A percentile compares a stretch with the other conserved stretches of the same genome.
Evolutionary conservation across 2,113 vertebrate genomes (phyloP).

Genomic region (Phycodurus eques): DNA sequence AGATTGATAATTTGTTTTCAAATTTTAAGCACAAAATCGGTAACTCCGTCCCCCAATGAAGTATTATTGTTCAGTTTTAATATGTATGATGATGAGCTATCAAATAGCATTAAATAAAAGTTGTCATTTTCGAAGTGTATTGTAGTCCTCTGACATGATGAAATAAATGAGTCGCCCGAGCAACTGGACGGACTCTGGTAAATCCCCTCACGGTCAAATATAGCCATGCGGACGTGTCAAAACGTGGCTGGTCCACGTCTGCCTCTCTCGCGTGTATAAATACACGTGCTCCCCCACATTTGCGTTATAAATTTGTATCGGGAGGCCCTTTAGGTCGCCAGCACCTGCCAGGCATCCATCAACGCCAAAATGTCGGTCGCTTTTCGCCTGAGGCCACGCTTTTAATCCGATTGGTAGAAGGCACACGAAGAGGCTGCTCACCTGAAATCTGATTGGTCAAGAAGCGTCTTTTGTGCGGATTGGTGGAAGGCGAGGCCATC

Average conservation of each 20-base stretch:
- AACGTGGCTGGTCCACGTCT: slow-evolving; percentile 52
- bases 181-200: slow-evolving; percentile 52
- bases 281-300: slow-evolving; percentile 29
- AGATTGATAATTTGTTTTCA: background rate
- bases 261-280: slow-evolving; percentile 30
- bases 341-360: slow-evolving; percentile 68
- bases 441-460: slow-evolving; percentile 59
- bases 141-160: slow-evolving; percentile 38
- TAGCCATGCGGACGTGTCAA: slow-evolving; percentile 73
- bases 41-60: too few relatives aligned
- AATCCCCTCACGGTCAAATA: slow-evolving; percentile 67
- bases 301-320: slow-evolving; percentile 45
- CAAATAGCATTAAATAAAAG: background rate
- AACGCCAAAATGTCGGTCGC: slow-evolving; percentile 21
- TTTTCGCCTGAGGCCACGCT: slow-evolving; percentile 43
- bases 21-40: too few relatives aligned
- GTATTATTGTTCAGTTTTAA: background rate
- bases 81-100: background rate
- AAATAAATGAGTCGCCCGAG: slow-evolving; percentile 37
- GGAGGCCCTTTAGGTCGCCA: slow-evolving; percentile 7
- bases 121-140: background rate
- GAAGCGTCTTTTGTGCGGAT: background rate
- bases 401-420: slow-evolving; percentile 55
- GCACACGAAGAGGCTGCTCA: slow-evolving; percentile 33
- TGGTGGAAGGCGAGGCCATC: background rate